phyloP scores from a whole-genome alignment of 2,113 vertebrate genomes.

The Mixornis gularis region DNA sequence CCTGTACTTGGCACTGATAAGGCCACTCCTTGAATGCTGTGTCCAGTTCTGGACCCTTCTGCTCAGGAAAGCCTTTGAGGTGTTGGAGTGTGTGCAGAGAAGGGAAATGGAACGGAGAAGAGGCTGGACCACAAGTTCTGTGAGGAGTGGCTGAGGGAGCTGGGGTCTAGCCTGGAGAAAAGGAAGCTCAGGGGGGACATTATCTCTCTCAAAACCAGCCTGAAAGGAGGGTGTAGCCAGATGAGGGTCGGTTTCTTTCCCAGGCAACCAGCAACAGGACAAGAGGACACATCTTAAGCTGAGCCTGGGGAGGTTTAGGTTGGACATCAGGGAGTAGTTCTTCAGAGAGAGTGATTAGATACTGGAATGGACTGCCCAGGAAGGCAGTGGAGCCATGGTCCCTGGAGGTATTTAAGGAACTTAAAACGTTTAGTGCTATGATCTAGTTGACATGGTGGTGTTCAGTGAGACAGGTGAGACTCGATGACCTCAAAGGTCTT shows the following conservation, averaged over 20 bases:
- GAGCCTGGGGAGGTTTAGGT: not conserved
- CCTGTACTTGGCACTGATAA: not conserved
- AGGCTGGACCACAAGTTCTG: not conserved
- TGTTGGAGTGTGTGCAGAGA: not conserved
- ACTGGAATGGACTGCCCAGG: not conserved
- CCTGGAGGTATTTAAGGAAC: not conserved
- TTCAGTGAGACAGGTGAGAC: not conserved
- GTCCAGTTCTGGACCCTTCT: not conserved
- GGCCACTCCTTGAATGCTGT: not conserved
- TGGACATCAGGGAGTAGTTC: not conserved
- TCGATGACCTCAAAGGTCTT: too few species aligned
- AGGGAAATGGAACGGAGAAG: too few species aligned
- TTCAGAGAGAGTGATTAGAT: too few species aligned
- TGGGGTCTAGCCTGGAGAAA: not conserved
- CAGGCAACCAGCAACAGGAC: not conserved
- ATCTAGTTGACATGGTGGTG: not conserved
- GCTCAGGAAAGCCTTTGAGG: not conserved
- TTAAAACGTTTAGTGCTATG: not conserved
- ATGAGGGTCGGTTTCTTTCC: not conserved
- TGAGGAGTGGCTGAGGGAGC: not conserved
- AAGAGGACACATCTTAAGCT: not conserved
- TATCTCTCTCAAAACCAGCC: accelerated
- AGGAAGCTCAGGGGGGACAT: too few species aligned
- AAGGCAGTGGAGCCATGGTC: not conserved
- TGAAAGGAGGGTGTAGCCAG: not conserved